These are phyloP conservation scores for Drosophila fungiperda DNA, from an alignment of 2,888 invertebrate species.

Conservation along the genomic window DNA sequence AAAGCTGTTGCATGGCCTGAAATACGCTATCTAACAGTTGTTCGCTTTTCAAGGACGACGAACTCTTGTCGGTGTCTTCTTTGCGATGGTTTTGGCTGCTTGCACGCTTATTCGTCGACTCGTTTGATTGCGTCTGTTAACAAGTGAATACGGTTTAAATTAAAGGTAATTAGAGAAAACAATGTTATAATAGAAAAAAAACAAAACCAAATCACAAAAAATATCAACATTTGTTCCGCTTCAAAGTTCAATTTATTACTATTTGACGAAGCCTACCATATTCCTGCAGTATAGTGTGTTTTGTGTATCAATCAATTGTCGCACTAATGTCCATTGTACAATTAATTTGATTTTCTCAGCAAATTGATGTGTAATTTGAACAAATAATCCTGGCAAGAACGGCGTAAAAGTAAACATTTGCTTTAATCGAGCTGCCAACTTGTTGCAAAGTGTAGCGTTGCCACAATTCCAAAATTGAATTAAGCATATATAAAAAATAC, in stretches of 20 bases:
- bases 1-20: constrained; percentile 39
- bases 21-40: constrained; percentile 34
- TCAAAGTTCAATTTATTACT: not conserved
- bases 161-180: constrained; percentile 25
- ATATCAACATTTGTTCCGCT: constrained; percentile 31
- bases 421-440: constrained; percentile 41
- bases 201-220: not conserved
- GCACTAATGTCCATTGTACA: constrained; percentile 20
- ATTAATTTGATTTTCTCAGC: not conserved
- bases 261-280: constrained; percentile 44
- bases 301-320: constrained; percentile 4
- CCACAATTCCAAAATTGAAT: constrained; percentile 23
- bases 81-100: not conserved
- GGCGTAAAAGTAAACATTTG: constrained; percentile 40
- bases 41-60: constrained; percentile 26
- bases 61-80: not conserved
- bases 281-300: constrained; percentile 9
- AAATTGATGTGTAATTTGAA: constrained; percentile 3
- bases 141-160: constrained; percentile 9
- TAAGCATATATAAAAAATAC: not conserved
- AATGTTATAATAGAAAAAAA: constrained; percentile 14
- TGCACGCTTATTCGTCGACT: constrained; percentile 12
- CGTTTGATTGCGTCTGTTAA: constrained; percentile 34
- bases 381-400: constrained; percentile 16
- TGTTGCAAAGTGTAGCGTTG: constrained; percentile 16